These are phyloP conservation scores for Syngnathus acus DNA, from an alignment of 2,797 vertebrate species.

Conservation along the genomic window DNA sequence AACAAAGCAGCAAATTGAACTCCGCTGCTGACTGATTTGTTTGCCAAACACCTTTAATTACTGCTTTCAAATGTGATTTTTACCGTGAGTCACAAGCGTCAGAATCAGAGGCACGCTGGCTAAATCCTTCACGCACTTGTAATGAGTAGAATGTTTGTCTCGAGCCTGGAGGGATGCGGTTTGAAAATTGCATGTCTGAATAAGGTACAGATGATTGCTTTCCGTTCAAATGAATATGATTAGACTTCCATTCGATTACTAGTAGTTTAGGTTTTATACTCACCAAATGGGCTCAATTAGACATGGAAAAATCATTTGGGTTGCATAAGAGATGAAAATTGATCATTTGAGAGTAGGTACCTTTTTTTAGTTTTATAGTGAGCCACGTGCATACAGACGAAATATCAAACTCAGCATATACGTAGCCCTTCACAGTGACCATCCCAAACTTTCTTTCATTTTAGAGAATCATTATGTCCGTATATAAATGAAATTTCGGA, in stretches of 20 bases:
- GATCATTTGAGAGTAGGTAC: background rate
- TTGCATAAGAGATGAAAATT: background rate
- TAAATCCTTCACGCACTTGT: constrained; percentile 25
- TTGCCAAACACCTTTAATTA: constrained; percentile 25
- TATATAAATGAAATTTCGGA: background rate
- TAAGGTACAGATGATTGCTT: constrained; percentile 16
- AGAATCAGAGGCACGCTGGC: constrained; percentile 16
- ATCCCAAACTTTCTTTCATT: background rate
- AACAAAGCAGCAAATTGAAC: constrained; percentile 1
- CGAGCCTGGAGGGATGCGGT: constrained; percentile 14
- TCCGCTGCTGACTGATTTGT: constrained; percentile 11
- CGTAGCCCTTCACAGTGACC: background rate
- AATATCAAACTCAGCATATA: too few relatives aligned
- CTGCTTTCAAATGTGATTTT: constrained; percentile 37
- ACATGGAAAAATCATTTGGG: background rate
- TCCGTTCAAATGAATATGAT: constrained; percentile 22
- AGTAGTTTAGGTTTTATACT: constrained; percentile 4
- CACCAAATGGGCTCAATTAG: too few relatives aligned
- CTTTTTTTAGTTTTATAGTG: too few relatives aligned
- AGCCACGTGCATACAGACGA: too few relatives aligned
- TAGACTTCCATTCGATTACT: constrained; percentile 16
- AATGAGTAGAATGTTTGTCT: constrained; percentile 25
- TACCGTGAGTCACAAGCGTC: constrained; percentile 23
- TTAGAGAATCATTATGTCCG: too few relatives aligned
- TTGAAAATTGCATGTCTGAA: constrained; percentile 25